Percentiles rank a stretch among this genome's conserved stretches.
Conservation (phyloP, 2,888 invertebrate species). For the Ennomos erosarius region DNA sequence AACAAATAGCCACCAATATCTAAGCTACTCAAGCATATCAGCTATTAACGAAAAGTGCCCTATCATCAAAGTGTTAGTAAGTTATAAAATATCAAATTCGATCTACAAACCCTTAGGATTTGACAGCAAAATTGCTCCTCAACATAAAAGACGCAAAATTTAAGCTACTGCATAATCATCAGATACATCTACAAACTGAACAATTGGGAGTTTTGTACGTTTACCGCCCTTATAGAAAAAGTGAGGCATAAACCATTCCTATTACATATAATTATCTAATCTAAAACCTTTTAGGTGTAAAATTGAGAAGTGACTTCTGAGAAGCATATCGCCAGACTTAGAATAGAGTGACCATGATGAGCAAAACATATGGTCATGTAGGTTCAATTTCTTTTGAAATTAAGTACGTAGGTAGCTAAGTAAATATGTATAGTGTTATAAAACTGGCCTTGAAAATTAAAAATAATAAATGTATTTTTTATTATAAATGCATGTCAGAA, state of each 20-base stretch:
- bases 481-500: too few species aligned
- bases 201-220: slow-evolving; percentile 48
- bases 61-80: slow-evolving; percentile 35
- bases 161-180: slow-evolving; percentile 73
- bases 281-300: slow-evolving; percentile 82
- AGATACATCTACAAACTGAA: slow-evolving; percentile 66
- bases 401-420: too few species aligned
- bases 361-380: too few species aligned
- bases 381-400: too few species aligned
- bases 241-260: slow-evolving; percentile 50
- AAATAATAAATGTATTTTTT: too few species aligned
- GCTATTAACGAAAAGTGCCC: slow-evolving; percentile 13
- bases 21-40: background rate
- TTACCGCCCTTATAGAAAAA: slow-evolving; percentile 57
- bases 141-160: slow-evolving; percentile 48
- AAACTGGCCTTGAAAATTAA: too few species aligned
- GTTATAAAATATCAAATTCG: slow-evolving; percentile 38
- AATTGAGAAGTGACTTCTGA: slow-evolving; percentile 74
- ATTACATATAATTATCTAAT: slow-evolving; percentile 82
- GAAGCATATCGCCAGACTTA: slow-evolving; percentile 61
- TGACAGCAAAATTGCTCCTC: slow-evolving; percentile 70
- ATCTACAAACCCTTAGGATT: slow-evolving; percentile 28
- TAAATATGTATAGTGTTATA: too few species aligned
- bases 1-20: too few species aligned
- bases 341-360: slow-evolving; percentile 40